Evolutionary conservation across 2,888 invertebrate species (phyloP), one percentile per base, ranked within the genome.

Genomic region (Leptinotarsa tumamoca): DNA sequence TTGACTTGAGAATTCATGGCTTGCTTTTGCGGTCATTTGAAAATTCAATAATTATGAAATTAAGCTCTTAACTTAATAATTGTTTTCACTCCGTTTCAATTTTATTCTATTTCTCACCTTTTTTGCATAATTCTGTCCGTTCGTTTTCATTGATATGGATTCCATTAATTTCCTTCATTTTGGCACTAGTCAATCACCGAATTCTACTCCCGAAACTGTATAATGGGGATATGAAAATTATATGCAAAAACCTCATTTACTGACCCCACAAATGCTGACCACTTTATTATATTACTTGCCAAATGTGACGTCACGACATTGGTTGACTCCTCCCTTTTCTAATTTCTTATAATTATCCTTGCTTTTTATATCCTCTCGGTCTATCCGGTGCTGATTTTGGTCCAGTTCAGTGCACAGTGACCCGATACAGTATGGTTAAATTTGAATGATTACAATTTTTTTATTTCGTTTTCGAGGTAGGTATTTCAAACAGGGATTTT

Each of bases 271-370:
- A 73, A 79, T 81, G 78, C 78, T 79, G 79, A 82, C 80, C 79
- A 76, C 78, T 81, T 82, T 82, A 82, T 83, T 85, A 82, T 84
- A 84, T 85, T 82, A 81, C 83, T 80, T 81, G 83, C 81, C 78
- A 79, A 77, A 74, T 68, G 76, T 84, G 84, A 85, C 85, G 85
- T 85, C 83, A 84, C 84, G 84, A 73, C 84, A 85, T 85, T 85
- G 85, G 82, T 83, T 82, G 81, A 84, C 85, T 85, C 84, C 84
- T 83, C 84, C 85, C 84, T 82, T 83, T 83, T 82, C 81, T 82
- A 81, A 83, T 82, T 80, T 82, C 80, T 80, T 81, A 78, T 78
- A 71, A 82, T 80, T 83, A 83, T 83, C 83, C 83, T 83, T 83
- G 83, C 83, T 83, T 83, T 83, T 83, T 83, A 75, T 72, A 73